Base-by-base conservation (phyloP, 2,113 vertebrate species). In the Megalops atlanticus region DNA sequence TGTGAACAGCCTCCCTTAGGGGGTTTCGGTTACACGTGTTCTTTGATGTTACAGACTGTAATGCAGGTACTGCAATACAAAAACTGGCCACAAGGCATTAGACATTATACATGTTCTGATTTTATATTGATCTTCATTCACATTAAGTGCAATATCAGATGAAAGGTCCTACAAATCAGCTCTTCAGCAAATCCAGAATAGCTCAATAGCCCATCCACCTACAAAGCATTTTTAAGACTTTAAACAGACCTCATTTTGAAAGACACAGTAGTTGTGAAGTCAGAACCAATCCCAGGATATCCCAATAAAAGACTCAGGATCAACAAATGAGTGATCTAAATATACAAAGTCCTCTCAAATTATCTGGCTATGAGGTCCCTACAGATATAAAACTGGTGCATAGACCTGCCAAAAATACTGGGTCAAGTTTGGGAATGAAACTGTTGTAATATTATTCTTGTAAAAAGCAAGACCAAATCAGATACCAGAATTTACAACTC, bases 21-120 rank as follows among this genome's bases (percentile, higher is more conserved):
- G n/a, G 45, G 76, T 70, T 47, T 76, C 43, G 7, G 47, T 79
- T 58, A 74, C 39, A 27, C 40, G n/a, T 64, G 49, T 79, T 31
- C 52, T 58, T 74, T 74, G 58, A 71, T 33, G 27, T 72, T 77
- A 77, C 45, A 35, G 52, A 79, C 77, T 74, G 38, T 39, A 15
- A 4, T 38, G 24, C 70, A 74, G 49, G 64, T 74, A 43, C 77
- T 43, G 47, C 11, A 6, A 16, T 49, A 35, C 18, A 33, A 78
- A 69, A 58, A 43, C 54, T 16, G 5, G 16, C 39, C 76, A 64
- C 35, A 31, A 39, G 47, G 3, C 58, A 31, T 74, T 35, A 74
- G 70, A 43, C 38, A 41, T n/a, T n/a, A n/a, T n/a, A n/a, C n/a
- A 58, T 18, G 49, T 21, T 27, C 38, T 58, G 21, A 68, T 72